Base-by-base conservation (phyloP, 2,113 vertebrate species). In the Tragelaphus scriptus region DNA sequence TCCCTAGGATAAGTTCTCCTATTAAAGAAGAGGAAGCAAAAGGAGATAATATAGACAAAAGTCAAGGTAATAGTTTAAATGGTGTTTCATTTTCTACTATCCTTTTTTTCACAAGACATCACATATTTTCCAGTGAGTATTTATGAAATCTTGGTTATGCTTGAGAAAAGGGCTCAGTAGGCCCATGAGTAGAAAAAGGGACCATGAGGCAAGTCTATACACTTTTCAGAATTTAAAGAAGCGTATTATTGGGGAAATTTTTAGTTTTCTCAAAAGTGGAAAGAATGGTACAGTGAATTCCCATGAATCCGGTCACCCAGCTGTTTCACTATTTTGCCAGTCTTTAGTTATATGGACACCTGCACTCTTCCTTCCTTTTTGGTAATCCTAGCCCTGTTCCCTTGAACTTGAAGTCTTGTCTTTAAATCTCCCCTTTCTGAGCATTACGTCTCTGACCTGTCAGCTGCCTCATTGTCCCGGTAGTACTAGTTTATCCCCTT, bases 11-110 rank as follows among this genome's bases (percentile, higher is more conserved):
- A 90, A 98, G 95, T 97, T 80, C 99, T 96, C 98, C 98, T 55
- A 96, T 98, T 80, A 99, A 98, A 97, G 96, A 98, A 85, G 99
- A 99, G 97, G 98, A 98, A 49, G 75, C 98, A 49, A 98, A 99
- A 97, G 99, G 99, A 63, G 98, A 98, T 47, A 98, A 98, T 88
- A 80, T 84, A 65, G 98, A 99, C 98, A 98, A 98, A 98, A 85
- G 97, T 92, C 95, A 98, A 98, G 99, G 99, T 99, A 85, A 96
- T 93, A 47, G 71, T 97, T 91, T 98, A 95, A 97, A 58, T 81
- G 30, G n/a, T 97, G 44, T 79, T 97, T 94, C 81, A 90, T 40
- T 91, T 28, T 71, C 28, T 88, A 7, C 61, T 85, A 47, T 3
- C 85, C 19, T 30, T 94, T 94, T 40, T 89, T 49, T 88, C 16